Evolutionary conservation across 2,113 vertebrate genomes (phyloP).

Genomic region (Gallinago jamesoni): DNA sequence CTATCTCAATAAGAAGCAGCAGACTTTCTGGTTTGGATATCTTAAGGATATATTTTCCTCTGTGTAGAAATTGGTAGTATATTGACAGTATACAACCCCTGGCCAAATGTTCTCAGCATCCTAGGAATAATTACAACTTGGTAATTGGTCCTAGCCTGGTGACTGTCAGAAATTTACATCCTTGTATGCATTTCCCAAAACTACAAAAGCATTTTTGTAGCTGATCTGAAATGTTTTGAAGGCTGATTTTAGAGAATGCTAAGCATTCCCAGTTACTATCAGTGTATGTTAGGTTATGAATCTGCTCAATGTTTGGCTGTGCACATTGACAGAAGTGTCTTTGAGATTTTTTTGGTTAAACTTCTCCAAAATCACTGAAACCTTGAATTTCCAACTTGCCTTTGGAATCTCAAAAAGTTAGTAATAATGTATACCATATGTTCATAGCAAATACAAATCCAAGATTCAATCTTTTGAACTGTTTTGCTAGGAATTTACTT

Average conservation of each 20-base stretch:
- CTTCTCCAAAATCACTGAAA: not conserved
- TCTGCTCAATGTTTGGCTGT: not conserved
- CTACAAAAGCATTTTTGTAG: not conserved
- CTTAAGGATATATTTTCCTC: not conserved
- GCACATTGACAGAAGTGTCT: not conserved
- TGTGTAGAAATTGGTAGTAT: accelerated
- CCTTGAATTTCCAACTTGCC: not conserved
- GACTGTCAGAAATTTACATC: not conserved
- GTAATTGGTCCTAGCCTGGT: not conserved
- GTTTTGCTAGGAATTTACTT: not conserved
- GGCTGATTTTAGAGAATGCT: not conserved
- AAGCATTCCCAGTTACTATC: not conserved
- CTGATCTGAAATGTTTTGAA: not conserved
- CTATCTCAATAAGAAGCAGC: not conserved
- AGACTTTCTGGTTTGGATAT: not conserved
- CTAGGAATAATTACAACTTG: not conserved
- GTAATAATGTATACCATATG: not conserved
- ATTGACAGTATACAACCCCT: accelerated
- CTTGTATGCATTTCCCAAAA: not conserved
- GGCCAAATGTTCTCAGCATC: not conserved
- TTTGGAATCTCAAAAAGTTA: not conserved
- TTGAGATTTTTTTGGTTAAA: not conserved
- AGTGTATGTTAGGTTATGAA: not conserved
- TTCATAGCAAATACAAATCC: not conserved
- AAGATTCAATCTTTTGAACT: not conserved